Evolutionary conservation across 2,113 vertebrate genomes (phyloP).

Genomic region (Jacana jacana): DNA sequence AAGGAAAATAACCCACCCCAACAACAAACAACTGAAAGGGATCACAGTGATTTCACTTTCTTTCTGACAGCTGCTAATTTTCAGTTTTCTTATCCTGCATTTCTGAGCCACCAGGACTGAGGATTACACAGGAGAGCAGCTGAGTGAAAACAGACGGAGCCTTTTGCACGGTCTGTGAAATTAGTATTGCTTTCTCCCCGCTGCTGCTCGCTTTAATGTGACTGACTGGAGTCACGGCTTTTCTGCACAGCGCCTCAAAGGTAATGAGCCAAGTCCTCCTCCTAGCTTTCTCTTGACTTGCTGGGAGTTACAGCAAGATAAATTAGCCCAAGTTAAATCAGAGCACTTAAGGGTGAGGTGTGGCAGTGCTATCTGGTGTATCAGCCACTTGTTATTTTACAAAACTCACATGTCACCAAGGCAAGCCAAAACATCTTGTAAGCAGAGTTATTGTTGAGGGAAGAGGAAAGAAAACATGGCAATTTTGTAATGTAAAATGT

Average conservation of each 20-base stretch:
- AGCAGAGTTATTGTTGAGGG: background rate
- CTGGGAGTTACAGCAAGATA: background rate
- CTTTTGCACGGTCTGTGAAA: rapidly evolving
- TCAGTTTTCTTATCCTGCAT: background rate
- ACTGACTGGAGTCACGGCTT: background rate
- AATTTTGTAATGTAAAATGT: background rate
- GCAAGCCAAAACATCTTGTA: background rate
- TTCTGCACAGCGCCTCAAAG: background rate
- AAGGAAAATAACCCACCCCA: no score
- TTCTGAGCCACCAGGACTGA: background rate
- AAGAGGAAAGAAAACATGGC: background rate
- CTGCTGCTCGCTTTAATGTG: background rate
- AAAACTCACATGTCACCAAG: background rate
- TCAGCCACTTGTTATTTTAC: background rate
- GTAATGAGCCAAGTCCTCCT: background rate
- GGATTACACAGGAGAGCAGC: background rate
- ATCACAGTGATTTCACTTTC: background rate
- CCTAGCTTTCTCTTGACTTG: background rate
- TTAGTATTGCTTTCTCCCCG: background rate
- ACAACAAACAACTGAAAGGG: background rate
- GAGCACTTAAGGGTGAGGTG: background rate
- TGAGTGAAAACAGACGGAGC: background rate
- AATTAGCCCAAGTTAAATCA: background rate
- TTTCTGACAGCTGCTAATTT: background rate
- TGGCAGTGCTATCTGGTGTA: background rate